Evolutionary conservation across 2,888 invertebrate species (phyloP), one percentile per base, ranked within the genome.

Genomic region (Coleophora flavipennella): DNA sequence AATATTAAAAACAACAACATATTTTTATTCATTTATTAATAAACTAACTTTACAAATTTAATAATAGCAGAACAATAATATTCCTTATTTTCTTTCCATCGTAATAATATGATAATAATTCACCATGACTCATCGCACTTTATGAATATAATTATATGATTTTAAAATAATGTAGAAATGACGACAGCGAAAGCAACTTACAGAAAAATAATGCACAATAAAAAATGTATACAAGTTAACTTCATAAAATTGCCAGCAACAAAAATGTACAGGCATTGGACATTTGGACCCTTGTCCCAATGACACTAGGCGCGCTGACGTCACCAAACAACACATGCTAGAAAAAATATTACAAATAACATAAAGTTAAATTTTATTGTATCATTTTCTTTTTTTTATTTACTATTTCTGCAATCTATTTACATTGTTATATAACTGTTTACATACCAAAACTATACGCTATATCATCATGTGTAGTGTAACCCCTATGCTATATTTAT

Each of bases 21-120:
- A 51, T 68, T 69, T 81, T 84, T 83, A 80, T 73, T 83, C 79
- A 81, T 84, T 84, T 84, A 84, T 83, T 84, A 84, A 84, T 84
- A 84, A 84, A 84, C 84, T 84, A 84, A 84, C 83, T 84, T 84
- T 84, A 84, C 83, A 83, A 84, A 84, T 84, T 81, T 83, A 84
- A 84, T 84, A 84, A 84, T 84, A 84, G 84, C 83, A 78, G 83
- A 84, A 84, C 83, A 84, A 84, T 84, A 84, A 83, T 84, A 83
- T 83, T 84, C 81, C 81, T 83, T 83, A 83, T 83, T 83, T 28
- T 83, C 75, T 81, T 83, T 78, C 80, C 79, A 81, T 81, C 81
- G 80, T 83, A 80, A 79, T 81, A 81, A 84, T 84, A 75, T 83
- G 71, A 72, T 70, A 70, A 70, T 70, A 71, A 69, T 70, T 68